These are phyloP conservation scores for Clunio marinus DNA, from an alignment of 2,888 invertebrate species.

Conservation along the genomic window DNA sequence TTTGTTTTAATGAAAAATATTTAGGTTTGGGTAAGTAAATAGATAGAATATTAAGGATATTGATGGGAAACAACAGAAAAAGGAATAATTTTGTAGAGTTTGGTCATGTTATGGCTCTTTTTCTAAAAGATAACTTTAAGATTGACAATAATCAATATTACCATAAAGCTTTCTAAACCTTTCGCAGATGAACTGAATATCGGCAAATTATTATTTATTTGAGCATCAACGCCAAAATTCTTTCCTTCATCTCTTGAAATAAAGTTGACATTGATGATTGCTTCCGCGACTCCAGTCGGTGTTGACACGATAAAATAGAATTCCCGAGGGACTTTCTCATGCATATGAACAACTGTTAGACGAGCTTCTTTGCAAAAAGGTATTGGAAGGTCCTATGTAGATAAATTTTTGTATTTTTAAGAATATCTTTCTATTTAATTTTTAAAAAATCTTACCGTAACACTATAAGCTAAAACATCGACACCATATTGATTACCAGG, in stretches of 20 bases:
- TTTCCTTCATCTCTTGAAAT: conserved; percentile 50
- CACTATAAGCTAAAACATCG: conserved; percentile 51
- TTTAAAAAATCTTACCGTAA: conserved; percentile 47
- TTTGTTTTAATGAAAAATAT: too few relatives aligned
- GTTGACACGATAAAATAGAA: conserved; percentile 52
- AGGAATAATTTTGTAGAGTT: too few relatives aligned
- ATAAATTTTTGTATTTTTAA: not conserved
- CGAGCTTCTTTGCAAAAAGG: conserved; percentile 52
- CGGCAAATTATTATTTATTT: conserved; percentile 32
- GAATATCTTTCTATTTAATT: not conserved
- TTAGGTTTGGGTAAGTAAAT: too few relatives aligned
- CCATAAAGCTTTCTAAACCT: not conserved
- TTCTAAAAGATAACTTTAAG: too few relatives aligned
- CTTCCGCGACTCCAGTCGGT: conserved; percentile 51
- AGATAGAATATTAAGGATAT: too few relatives aligned
- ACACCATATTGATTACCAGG: conserved; percentile 52
- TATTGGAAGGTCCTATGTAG: conserved; percentile 49
- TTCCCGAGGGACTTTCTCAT: conserved; percentile 50
- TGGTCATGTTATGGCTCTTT: too few relatives aligned
- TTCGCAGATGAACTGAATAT: conserved; percentile 28
- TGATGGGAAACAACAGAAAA: too few relatives aligned
- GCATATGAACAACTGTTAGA: conserved; percentile 52
- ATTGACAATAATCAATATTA: not conserved
- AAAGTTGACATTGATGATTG: conserved; percentile 50
- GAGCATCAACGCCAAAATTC: not conserved